Evolutionary conservation across 2,888 invertebrate species (phyloP), one percentile per base, ranked within the genome.

Genomic region (Perdita meconis): DNA sequence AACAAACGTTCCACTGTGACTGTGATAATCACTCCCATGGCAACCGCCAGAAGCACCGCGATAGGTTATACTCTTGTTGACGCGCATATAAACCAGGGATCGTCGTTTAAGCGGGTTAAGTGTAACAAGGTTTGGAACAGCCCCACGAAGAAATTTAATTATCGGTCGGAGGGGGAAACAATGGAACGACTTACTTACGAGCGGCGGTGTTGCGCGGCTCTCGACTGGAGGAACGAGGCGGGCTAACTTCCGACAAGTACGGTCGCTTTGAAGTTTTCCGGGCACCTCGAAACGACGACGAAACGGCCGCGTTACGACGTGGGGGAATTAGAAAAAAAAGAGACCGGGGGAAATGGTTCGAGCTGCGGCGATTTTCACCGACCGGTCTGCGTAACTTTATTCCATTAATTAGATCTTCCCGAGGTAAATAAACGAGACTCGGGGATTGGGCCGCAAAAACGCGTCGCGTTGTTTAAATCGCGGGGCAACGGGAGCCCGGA

Each of bases 111-210:
- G 68, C 80, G 75, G 70, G 79, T 83, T 84, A 80, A 66, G 51
- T 70, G 76, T 83, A 83, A 81, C 65, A 76, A 70, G 68, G 65
- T 69, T 73, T 71, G 72, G 57, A 69, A 56, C 67, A 67, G 70
- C 57, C 44, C 63, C 70, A 42, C 50, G 51, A 75, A 83, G 80
- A 81, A 84, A 83, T 84, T 83, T 83, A 83, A 84, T 84, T 82
- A 84, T 81, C 78, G 60, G 71, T 53, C 16, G 36, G 24, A 61
- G 55, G 56, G 76, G 81, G 79, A 76, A 83, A 83, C 81, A 83
- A 83, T 70, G n/a, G n/a, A n/a, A n/a, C n/a, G 68, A 53, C 40
- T 74, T 47, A 34, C 63, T 30, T 16, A 44, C 3, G 2, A 22
- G 26, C 63, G 59, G 30, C 16, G 13, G n/a, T 34, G 47, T 8